Conservation (phyloP, 2,888 invertebrate genomes). For the Conops quadrifasciatus region DNA sequence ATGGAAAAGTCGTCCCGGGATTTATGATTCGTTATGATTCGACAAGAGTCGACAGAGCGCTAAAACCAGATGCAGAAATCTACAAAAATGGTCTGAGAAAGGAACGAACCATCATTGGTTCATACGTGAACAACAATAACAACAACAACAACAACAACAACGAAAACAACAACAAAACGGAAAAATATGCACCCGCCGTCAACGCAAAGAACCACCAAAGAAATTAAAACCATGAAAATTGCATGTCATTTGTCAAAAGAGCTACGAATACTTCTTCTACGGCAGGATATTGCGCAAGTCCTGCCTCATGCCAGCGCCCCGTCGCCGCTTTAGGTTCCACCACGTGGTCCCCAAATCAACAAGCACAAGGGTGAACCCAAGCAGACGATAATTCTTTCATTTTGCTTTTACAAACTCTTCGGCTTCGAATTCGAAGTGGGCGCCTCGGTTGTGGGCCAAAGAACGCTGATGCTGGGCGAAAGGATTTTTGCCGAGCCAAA, state of each 20-base stretch:
- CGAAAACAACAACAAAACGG: neutral
- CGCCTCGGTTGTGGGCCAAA: constrained; percentile 27
- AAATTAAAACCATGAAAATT: constrained; percentile 59
- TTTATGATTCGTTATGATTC: too few species aligned
- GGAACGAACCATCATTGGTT: too few species aligned
- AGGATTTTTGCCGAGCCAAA: neutral
- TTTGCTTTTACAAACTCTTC: constrained; percentile 1
- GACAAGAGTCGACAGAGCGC: neutral
- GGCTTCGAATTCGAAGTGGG: constrained; percentile 37
- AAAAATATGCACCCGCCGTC: constrained; percentile 43
- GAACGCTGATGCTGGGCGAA: constrained; percentile 14
- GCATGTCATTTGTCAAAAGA: constrained; percentile 63
- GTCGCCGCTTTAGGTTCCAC: constrained; percentile 50
- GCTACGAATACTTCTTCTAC: constrained; percentile 60
- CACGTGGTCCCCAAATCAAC: constrained; percentile 52
- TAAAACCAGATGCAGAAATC: constrained; percentile 25
- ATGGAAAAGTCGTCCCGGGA: too few species aligned
- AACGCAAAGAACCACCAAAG: constrained; percentile 49
- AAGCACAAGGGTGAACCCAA: constrained; percentile 53
- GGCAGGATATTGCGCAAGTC: constrained; percentile 50
- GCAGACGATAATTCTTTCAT: constrained; percentile 56
- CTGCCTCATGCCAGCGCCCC: neutral
- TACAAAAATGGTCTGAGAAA: constrained; percentile 25
- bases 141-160: too few species aligned
- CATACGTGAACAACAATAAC: too few species aligned